Evolutionary conservation across 1,140 invertebrate genomes (phyloP).

Genomic region (Bombus sylvicola): DNA sequence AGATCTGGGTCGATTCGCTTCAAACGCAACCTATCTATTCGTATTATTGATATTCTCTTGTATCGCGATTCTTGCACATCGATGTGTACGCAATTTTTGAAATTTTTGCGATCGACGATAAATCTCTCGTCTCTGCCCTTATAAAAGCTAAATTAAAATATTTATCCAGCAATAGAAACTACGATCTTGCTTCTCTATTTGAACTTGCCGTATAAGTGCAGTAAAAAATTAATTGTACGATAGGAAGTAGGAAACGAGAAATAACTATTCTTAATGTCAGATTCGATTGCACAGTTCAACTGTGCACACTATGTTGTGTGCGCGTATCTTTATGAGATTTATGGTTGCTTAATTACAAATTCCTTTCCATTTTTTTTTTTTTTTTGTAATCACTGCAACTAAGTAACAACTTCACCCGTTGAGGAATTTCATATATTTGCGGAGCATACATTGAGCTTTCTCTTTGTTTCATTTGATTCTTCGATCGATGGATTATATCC

Average conservation of each 20-base stretch:
- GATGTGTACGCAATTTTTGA: no score
- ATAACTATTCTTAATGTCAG: no score
- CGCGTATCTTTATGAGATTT: not conserved
- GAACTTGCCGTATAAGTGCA: not conserved
- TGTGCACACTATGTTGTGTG: no score
- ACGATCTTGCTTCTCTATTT: not conserved
- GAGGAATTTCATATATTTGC: not conserved
- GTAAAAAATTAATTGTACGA: no score
- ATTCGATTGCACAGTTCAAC: not conserved
- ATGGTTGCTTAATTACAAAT: not conserved
- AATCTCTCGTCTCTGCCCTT: not conserved
- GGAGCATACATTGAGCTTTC: no score
- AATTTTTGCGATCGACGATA: no score
- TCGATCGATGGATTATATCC: not conserved
- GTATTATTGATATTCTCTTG: constrained; percentile 34
- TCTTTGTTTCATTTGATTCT: not conserved
- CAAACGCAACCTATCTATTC: constrained; percentile 38
- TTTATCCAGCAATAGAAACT: not conserved
- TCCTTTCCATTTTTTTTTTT: not conserved
- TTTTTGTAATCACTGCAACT: not conserved
- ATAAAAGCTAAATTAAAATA: not conserved
- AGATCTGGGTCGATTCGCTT: constrained; percentile 64
- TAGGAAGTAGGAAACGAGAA: no score
- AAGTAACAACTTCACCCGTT: not conserved
- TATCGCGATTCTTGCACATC: not conserved